A percentile compares a stretch with the other conserved stretches of the same genome.
Evolutionary conservation across 2,797 vertebrate species (phyloP).

Genomic region (Merluccius polli): DNA sequence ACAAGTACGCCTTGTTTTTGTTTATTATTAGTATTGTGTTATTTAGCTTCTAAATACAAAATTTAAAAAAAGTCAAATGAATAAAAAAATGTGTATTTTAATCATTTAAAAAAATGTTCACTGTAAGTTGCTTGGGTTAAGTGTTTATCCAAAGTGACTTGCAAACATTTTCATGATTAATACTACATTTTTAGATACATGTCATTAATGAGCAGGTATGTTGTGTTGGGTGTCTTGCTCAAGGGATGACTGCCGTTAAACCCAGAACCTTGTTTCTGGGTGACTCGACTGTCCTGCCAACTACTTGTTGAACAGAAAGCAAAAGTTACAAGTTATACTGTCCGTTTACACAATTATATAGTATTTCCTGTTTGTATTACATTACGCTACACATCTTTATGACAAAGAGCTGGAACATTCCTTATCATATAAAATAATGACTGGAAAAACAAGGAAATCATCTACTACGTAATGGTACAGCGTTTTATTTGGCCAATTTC

Average conservation of each 20-base stretch:
- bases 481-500: not conserved
- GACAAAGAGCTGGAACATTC: slow-evolving; percentile 2
- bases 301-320: not conserved
- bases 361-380: slow-evolving; percentile 1
- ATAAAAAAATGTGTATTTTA: too few species aligned
- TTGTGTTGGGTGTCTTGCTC: not conserved
- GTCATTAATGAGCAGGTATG: not conserved
- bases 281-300: not conserved
- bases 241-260: not conserved
- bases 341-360: not conserved
- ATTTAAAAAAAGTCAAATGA: too few species aligned
- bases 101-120: too few species aligned
- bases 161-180: too few species aligned
- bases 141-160: too few species aligned
- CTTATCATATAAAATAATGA: slow-evolving; percentile 7
- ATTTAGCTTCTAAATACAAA: too few species aligned
- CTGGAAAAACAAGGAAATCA: slow-evolving; percentile 4
- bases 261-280: not conserved
- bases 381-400: not conserved
- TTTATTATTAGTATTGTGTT: not conserved
- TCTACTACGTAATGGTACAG: not conserved
- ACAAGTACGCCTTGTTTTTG: slow-evolving; percentile 82
- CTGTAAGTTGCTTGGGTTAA: too few species aligned
- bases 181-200: not conserved
- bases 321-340: not conserved